These are phyloP conservation scores for Dicerorhinus sumatrensis DNA, from an alignment of 2,113 vertebrate genomes.

Conservation along the genomic window DNA sequence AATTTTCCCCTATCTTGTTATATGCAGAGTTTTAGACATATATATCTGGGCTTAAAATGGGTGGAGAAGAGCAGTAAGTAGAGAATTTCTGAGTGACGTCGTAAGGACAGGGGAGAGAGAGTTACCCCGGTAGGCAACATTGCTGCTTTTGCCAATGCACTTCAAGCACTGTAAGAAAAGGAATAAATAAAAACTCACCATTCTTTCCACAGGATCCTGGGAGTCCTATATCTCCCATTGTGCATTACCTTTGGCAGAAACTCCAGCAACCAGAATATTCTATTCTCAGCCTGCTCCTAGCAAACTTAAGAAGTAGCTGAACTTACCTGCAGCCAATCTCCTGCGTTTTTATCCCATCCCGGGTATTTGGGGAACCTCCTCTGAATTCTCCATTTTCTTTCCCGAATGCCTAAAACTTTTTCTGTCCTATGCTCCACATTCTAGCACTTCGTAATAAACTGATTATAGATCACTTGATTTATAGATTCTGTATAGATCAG, in stretches of 20 bases:
- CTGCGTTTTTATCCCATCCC: rapidly evolving
- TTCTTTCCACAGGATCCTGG: background rate
- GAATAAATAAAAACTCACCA: too few species aligned
- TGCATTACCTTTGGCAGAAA: background rate
- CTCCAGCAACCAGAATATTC: background rate
- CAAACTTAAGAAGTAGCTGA: background rate
- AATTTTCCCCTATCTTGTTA: background rate
- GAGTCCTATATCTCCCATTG: background rate
- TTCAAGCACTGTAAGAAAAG: background rate
- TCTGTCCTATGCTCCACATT: background rate
- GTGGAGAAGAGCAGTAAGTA: background rate
- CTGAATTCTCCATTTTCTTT: background rate
- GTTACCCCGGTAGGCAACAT: too few species aligned
- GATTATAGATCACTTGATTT: background rate
- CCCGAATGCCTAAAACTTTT: background rate
- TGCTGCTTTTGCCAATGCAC: background rate
- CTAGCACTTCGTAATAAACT: background rate
- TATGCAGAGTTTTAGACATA: background rate
- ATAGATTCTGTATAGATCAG: too few species aligned
- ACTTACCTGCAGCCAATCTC: rapidly evolving
- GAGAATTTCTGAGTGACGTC: background rate
- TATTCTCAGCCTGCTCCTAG: background rate
- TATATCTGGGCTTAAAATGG: background rate
- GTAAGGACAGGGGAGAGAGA: background rate
- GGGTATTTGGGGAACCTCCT: background rate